Evolutionary conservation across 2,113 vertebrate genomes (phyloP).

Genomic region (Nansenia antarctica): DNA sequence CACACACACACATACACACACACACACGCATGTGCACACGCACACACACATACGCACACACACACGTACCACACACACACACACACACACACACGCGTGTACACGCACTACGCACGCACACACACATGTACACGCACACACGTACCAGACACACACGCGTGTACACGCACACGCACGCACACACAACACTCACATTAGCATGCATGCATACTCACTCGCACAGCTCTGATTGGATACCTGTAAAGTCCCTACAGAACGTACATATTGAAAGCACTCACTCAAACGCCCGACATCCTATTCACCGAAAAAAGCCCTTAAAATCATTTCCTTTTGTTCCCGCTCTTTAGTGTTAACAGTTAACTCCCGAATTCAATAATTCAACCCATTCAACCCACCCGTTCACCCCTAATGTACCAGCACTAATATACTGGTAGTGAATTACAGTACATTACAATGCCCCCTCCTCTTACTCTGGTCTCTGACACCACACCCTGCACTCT

Average conservation of each 20-base stretch:
- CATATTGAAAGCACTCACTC: background rate
- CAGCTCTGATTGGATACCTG: background rate
- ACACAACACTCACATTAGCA: background rate
- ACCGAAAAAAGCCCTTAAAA: background rate
- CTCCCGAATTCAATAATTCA: background rate
- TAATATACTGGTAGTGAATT: background rate
- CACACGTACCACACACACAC: background rate
- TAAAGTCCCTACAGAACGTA: background rate
- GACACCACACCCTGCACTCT: no score
- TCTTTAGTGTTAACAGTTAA: background rate
- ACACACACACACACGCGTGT: background rate
- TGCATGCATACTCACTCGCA: conserved; percentile 10
- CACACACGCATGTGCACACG: conserved; percentile 4
- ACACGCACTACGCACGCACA: background rate
- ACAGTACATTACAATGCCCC: no score
- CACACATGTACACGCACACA: no score
- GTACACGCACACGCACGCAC: conserved; percentile 17
- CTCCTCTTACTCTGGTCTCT: no score
- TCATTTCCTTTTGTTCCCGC: background rate
- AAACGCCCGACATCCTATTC: background rate
- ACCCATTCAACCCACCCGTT: background rate
- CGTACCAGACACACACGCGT: background rate
- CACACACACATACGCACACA: conserved; percentile 8
- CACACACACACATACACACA: conserved; percentile 46
- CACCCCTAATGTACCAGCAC: background rate